phyloP scores from a whole-genome alignment of 2,888 invertebrate genomes.

The Arge pagana region DNA sequence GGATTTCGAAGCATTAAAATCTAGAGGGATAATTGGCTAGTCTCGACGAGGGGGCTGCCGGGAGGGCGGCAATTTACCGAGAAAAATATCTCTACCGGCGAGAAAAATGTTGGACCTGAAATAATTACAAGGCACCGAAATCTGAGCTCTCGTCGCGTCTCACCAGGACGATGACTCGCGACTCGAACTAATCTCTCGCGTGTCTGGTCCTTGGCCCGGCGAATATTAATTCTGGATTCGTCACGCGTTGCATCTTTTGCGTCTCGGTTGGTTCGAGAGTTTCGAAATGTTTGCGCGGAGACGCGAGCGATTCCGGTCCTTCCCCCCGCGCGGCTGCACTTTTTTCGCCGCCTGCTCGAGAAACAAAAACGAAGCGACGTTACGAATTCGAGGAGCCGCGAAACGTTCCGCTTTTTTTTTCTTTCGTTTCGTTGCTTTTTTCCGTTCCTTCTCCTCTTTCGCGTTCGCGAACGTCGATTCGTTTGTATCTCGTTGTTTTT shows the following conservation, averaged over 20 bases:
- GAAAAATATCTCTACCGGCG: slow-evolving; percentile 23
- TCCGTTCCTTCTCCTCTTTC: too few relatives aligned
- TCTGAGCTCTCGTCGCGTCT: background rate
- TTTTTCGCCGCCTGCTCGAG: too few relatives aligned
- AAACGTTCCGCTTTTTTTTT: background rate
- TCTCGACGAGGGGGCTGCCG: slow-evolving; percentile 13
- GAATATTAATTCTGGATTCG: slow-evolving; percentile 15
- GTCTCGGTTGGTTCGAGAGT: too few relatives aligned
- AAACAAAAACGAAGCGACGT: background rate
- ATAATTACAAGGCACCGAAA: slow-evolving; percentile 12
- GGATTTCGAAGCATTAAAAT: slow-evolving; percentile 50
- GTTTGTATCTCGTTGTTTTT: too few relatives aligned
- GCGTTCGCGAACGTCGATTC: background rate
- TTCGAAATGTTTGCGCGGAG: too few relatives aligned
- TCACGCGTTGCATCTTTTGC: slow-evolving; percentile 9
- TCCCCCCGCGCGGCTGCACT: too few relatives aligned
- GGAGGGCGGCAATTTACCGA: slow-evolving; percentile 15
- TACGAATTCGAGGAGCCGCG: background rate
- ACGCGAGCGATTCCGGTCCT: too few relatives aligned
- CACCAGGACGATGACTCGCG: slow-evolving; percentile 13
- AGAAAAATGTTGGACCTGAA: slow-evolving; percentile 17
- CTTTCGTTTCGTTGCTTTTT: background rate
- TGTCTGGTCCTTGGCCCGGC: slow-evolving; percentile 2
- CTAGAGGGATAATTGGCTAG: slow-evolving; percentile 47
- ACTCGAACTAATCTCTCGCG: background rate